These are phyloP conservation scores for Diachasma alloeum DNA, from an alignment of 1,140 invertebrate genomes.

Conservation along the genomic window DNA sequence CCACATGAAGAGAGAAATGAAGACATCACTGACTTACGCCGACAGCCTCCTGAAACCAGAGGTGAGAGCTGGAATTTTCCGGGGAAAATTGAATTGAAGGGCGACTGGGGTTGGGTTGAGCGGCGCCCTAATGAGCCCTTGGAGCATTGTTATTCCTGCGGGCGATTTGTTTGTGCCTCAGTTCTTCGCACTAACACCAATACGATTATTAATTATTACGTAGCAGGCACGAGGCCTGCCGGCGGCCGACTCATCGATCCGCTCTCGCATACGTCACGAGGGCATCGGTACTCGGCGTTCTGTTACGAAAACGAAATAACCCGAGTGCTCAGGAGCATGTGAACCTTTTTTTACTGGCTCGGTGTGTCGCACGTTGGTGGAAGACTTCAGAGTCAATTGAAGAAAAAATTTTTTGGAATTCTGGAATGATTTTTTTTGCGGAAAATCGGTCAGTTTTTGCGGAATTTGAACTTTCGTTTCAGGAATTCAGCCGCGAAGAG, in stretches of 20 bases:
- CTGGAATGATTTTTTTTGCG: no score
- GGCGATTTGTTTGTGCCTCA: background rate
- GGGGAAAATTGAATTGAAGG: background rate
- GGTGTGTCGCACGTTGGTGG: no score
- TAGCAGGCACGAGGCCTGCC: background rate
- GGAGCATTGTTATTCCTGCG: background rate
- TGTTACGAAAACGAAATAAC: background rate
- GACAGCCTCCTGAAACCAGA: constrained; percentile 55
- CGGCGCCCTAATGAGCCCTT: background rate
- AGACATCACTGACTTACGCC: constrained; percentile 50
- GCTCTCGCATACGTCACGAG: constrained; percentile 31
- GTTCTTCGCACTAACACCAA: background rate
- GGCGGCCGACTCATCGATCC: constrained; percentile 20
- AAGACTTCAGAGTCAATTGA: no score
- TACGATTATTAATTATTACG: constrained; percentile 16
- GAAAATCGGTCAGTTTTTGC: no score
- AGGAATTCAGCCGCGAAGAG: no score
- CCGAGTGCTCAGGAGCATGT: background rate
- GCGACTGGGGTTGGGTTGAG: background rate
- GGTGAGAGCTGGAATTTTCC: constrained; percentile 45
- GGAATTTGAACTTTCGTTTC: no score
- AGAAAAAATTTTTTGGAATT: no score
- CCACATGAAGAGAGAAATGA: constrained; percentile 42
- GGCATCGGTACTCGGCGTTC: constrained; percentile 13
- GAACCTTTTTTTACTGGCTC: background rate